phyloP scores from a whole-genome alignment of 2,888 invertebrate genomes.

The Drosophila falleni region DNA sequence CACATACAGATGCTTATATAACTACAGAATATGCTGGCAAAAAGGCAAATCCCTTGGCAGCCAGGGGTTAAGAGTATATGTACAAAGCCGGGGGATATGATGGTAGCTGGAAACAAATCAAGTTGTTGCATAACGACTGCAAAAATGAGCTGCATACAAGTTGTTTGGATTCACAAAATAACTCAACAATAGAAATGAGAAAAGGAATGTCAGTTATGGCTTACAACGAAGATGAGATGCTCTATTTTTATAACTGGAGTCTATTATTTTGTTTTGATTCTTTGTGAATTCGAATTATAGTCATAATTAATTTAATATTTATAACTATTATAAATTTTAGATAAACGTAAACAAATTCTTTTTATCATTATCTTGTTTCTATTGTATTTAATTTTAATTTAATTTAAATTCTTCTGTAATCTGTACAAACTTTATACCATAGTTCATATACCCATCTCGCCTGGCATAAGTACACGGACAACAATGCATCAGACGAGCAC shows the following conservation, averaged over 20 bases:
- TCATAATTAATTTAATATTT: too few relatives aligned
- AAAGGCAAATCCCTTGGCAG: constrained; percentile 5
- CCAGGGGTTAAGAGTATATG: background rate
- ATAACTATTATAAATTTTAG: too few relatives aligned
- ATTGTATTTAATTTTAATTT: too few relatives aligned
- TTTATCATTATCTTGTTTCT: background rate
- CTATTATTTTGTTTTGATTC: too few relatives aligned
- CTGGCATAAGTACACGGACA: background rate
- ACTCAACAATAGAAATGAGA: constrained; percentile 26
- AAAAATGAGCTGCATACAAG: constrained; percentile 55
- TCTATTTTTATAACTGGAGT: constrained; percentile 2
- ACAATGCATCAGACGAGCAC: constrained; percentile 51
- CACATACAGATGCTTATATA: constrained; percentile 16
- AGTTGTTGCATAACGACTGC: constrained; percentile 71
- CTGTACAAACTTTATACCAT: background rate
- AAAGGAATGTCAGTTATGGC: background rate
- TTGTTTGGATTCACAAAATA: constrained; percentile 47
- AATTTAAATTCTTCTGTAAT: background rate
- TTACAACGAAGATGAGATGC: constrained; percentile 11
- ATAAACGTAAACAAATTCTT: too few relatives aligned
- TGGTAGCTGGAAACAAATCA: constrained; percentile 58
- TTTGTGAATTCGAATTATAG: too few relatives aligned
- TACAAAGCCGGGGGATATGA: background rate
- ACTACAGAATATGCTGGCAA: constrained; percentile 1
- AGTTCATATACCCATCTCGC: constrained; percentile 6